These are phyloP conservation scores for Leguminivora glycinivorella DNA, from an alignment of 1,140 invertebrate genomes.

Conservation along the genomic window DNA sequence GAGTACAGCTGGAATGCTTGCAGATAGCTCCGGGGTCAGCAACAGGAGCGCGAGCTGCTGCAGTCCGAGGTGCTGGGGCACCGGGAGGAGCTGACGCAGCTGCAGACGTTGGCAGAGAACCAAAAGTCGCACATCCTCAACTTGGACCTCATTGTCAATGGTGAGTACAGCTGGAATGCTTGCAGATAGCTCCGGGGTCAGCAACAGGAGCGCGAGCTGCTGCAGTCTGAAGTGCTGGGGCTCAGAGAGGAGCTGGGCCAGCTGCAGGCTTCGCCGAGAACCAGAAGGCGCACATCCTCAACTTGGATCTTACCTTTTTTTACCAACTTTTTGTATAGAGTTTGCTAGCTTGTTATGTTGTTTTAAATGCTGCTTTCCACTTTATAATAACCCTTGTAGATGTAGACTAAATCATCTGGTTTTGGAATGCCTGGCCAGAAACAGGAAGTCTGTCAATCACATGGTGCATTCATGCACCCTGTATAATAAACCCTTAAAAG, in stretches of 20 bases:
- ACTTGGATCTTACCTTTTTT: conserved; percentile 89
- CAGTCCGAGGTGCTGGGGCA: conserved; percentile 90
- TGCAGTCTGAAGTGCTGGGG: conserved; percentile 90
- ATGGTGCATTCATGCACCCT: too few species aligned
- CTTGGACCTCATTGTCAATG: conserved; percentile 91
- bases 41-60: conserved; percentile 83
- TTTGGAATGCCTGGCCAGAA: too few species aligned
- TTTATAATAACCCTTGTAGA: too few species aligned
- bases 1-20: too few species aligned
- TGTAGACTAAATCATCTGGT: too few species aligned
- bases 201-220: conserved; percentile 81
- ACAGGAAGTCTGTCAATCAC: too few species aligned
- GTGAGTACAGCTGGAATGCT: too few species aligned
- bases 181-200: conserved; percentile 75
- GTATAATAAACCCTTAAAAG: too few species aligned
- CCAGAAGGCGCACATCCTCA: conserved; percentile 90
- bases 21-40: conserved; percentile 74
- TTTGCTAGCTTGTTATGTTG: too few species aligned
- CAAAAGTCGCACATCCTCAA: conserved; percentile 91
- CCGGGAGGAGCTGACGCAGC: conserved; percentile 85
- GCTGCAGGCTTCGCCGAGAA: conserved; percentile 69
- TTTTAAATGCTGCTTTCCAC: too few species aligned
- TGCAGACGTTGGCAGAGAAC: conserved; percentile 68
- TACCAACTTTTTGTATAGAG: too few species aligned
- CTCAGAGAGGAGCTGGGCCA: conserved; percentile 86